phyloP scores from a whole-genome alignment of 1,140 invertebrate genomes.

The Hermetia illucens region DNA sequence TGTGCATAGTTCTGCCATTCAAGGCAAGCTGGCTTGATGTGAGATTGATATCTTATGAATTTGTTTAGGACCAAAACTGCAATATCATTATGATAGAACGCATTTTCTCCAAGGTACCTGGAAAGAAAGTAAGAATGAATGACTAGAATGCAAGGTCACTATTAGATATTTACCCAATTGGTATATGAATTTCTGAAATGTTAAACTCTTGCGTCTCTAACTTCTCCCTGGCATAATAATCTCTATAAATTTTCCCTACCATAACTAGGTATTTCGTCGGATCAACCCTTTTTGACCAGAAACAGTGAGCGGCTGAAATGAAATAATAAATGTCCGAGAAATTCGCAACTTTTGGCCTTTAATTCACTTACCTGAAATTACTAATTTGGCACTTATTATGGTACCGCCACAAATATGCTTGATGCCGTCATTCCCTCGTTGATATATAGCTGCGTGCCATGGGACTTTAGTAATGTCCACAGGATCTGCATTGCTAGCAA shows the following conservation, averaged over 20 bases:
- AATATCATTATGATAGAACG: constrained; percentile 3
- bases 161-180: constrained; percentile 8
- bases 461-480: constrained; percentile 21
- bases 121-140: background rate
- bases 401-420: constrained; percentile 33
- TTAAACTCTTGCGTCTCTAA: background rate
- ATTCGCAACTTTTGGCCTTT: no score
- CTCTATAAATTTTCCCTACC: constrained; percentile 30
- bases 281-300: constrained; percentile 26
- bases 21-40: constrained; percentile 5
- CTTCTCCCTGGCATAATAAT: constrained; percentile 2
- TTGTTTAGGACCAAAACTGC: constrained; percentile 4
- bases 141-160: background rate
- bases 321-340: no score
- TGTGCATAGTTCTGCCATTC: background rate
- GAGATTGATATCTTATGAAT: background rate
- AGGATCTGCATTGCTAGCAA: background rate
- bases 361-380: constrained; percentile 13
- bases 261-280: constrained; percentile 23
- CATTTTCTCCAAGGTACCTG: constrained; percentile 1
- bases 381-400: constrained; percentile 24
- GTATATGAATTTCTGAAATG: constrained; percentile 6
- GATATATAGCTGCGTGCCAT: constrained; percentile 38
- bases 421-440: constrained; percentile 3
- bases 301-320: constrained; percentile 31